phyloP scores from a whole-genome alignment of 2,113 vertebrate species.

The Epinephelus lanceolatus region DNA sequence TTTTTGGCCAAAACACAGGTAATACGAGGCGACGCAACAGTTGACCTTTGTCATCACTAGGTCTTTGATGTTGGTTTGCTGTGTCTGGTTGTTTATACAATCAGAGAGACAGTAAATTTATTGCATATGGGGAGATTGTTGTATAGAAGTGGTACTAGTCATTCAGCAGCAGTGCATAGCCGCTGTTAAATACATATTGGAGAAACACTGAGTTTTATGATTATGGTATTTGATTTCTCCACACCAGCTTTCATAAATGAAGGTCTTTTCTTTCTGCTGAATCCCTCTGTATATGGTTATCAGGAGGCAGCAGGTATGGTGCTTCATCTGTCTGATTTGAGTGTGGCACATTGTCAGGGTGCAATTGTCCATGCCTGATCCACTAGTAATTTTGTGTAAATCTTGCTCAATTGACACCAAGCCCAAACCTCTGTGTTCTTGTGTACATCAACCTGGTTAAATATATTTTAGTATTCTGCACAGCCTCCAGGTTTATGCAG shows the following conservation, averaged over 20 bases:
- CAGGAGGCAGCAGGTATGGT: constrained; percentile 3
- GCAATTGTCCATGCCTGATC: neutral
- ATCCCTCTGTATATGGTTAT: neutral
- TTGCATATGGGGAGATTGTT: no score
- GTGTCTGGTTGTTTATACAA: no score
- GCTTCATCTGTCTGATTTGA: constrained; percentile 8
- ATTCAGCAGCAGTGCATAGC: no score
- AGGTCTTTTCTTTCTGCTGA: neutral
- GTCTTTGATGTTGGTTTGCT: no score
- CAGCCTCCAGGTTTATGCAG: neutral
- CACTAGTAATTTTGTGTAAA: constrained; percentile 5
- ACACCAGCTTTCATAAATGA: neutral
- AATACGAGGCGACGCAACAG: no score
- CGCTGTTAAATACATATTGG: no score
- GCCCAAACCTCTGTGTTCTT: neutral
- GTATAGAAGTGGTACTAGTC: no score
- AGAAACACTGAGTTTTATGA: no score
- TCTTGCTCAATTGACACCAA: neutral
- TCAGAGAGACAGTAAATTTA: no score
- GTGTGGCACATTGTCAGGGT: neutral
- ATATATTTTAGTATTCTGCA: neutral
- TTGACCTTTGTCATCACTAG: no score
- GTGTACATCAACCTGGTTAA: neutral
- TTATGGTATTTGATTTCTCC: neutral
- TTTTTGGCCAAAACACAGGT: no score